These are phyloP conservation scores for Karalla daura DNA, from an alignment of 2,797 vertebrate genomes.

Conservation along the genomic window DNA sequence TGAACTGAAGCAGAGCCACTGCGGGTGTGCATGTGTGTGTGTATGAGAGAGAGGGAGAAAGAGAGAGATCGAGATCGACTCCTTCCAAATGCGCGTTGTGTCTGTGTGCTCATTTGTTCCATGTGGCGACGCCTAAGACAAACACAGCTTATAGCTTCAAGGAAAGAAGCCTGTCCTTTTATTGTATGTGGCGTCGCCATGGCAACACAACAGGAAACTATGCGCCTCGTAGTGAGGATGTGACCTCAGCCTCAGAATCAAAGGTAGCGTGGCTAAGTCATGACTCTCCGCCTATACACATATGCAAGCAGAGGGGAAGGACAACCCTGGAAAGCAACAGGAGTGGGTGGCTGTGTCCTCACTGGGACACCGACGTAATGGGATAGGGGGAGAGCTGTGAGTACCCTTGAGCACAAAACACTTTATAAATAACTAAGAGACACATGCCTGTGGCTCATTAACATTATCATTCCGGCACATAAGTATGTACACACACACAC, in stretches of 20 bases:
- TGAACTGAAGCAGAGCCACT: slow-evolving; percentile 19
- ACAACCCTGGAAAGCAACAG: slow-evolving; percentile 65
- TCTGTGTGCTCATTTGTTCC: slow-evolving; percentile 27
- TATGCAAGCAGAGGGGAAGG: slow-evolving; percentile 1
- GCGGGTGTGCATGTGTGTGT: slow-evolving; percentile 8
- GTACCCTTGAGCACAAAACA: slow-evolving; percentile 81
- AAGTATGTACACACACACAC: slow-evolving; percentile 21
- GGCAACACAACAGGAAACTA: slow-evolving; percentile 68
- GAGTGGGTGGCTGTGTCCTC: slow-evolving; percentile 40
- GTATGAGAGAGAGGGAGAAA: not conserved
- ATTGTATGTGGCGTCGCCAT: slow-evolving; percentile 52
- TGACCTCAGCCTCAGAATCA: slow-evolving; percentile 41
- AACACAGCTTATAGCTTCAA: slow-evolving; percentile 42
- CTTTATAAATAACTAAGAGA: slow-evolving; percentile 84
- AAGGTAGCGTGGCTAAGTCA: slow-evolving; percentile 38
- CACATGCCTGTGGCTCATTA: slow-evolving; percentile 74
- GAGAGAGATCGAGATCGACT: no score
- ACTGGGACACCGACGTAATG: slow-evolving; percentile 58
- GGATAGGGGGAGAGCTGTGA: slow-evolving; percentile 63
- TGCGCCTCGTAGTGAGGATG: slow-evolving; percentile 41
- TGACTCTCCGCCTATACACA: not conserved
- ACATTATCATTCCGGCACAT: slow-evolving; percentile 73
- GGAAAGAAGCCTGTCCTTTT: slow-evolving; percentile 36
- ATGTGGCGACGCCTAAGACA: slow-evolving; percentile 36
- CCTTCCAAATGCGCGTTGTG: no score